Conservation (phyloP, 2,888 invertebrate genomes). For the Meganola albula region DNA sequence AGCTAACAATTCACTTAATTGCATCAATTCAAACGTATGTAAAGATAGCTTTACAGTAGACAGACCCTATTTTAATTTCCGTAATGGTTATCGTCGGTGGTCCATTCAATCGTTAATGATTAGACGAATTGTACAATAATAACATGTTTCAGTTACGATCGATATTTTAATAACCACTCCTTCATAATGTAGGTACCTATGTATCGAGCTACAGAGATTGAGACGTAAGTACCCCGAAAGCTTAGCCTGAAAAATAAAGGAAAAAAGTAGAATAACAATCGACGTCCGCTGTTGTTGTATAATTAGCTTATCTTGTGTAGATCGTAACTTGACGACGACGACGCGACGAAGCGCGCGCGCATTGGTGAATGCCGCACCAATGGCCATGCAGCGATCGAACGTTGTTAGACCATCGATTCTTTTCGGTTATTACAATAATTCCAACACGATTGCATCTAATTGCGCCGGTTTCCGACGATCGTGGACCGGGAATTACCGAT, state of each 20-base stretch:
- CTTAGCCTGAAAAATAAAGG: slow-evolving; percentile 60
- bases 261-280: slow-evolving; percentile 55
- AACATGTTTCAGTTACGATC: slow-evolving; percentile 46
- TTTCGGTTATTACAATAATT: slow-evolving; percentile 77
- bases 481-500: slow-evolving; percentile 53
- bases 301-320: slow-evolving; percentile 69
- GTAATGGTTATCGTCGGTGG: slow-evolving; percentile 50
- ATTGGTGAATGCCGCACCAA: slow-evolving; percentile 68
- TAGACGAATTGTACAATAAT: slow-evolving; percentile 45
- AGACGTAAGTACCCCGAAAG: slow-evolving; percentile 37
- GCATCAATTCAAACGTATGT: slow-evolving; percentile 7
- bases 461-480: slow-evolving; percentile 66
- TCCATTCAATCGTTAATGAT: slow-evolving; percentile 44
- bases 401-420: slow-evolving; percentile 68
- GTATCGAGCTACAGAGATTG: slow-evolving; percentile 31
- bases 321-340: slow-evolving; percentile 52
- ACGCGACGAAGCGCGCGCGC: slow-evolving; percentile 58
- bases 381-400: slow-evolving; percentile 52
- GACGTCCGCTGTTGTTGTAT: slow-evolving; percentile 52
- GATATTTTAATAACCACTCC: slow-evolving; percentile 51
- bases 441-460: slow-evolving; percentile 71
- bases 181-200: too few relatives aligned
- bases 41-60: slow-evolving; percentile 25
- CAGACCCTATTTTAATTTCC: slow-evolving; percentile 42
- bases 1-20: too few relatives aligned